Base-by-base conservation (phyloP, 2,113 vertebrate species). In the Dermatemys mawii region DNA sequence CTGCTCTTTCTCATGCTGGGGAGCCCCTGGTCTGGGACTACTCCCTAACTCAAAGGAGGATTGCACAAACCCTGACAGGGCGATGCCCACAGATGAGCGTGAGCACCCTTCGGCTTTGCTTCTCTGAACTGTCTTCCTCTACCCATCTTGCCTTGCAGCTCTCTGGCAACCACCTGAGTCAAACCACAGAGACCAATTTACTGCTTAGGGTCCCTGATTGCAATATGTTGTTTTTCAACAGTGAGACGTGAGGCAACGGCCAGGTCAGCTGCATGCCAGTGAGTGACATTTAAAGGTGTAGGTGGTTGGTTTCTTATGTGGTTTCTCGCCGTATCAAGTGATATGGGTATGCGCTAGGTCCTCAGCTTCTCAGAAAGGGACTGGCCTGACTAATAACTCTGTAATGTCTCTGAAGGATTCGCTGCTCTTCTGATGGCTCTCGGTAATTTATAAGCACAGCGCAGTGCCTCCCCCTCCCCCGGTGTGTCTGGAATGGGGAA, bases 381-480 rank as follows among this genome's bases (percentile, higher is more conserved):
- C 6, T 48, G 29, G 4, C 16, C 78, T 53, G 60, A 48, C 19
- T 49, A 87, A 53, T 1, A 4, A 21, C n/a, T 38, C 50, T 8
- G 8, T 35, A 67, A 38, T 1, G 6, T 4, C 27, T 4, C 11
- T 3, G 38, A 73, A 17, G 26, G 83, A 73, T 91, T 86, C 53
- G 54, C 54, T 53, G n/a, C 44, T 93, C 2, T 24, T 57, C 21
- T 57, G 5, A 3, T 55, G 76, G 17, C 51, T 10, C 2, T 5
- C 3, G 4, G 10, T 32, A 24, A 1, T 21, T 55, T 55, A 29
- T n/a, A 50, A n/a, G 78, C 1, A 0, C 1, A 7, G 6, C 6
- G 7, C 27, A 91, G 83, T 11, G 0, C 49, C 78, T 63, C 84
- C 35, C 4, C 50, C 16, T 19, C 84, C 35, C 4, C 50, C 16